Evolutionary conservation across 2,797 vertebrate genomes (phyloP).

Genomic region (Anabacerthia variegaticeps): DNA sequence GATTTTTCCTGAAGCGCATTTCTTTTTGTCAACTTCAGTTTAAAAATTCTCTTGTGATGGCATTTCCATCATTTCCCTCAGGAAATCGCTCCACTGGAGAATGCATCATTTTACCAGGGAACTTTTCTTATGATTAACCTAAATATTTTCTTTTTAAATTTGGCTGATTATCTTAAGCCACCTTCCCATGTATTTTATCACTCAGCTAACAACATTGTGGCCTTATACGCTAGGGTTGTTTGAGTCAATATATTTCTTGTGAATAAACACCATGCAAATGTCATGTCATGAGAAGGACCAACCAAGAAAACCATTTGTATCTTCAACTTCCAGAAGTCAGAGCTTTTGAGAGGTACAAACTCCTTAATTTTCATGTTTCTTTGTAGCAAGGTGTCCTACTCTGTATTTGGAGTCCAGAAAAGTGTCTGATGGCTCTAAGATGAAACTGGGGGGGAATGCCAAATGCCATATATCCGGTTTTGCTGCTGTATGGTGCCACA

Average conservation of each 20-base stretch:
- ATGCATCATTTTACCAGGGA: not conserved
- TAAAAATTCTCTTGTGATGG: not conserved
- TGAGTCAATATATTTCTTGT: not conserved
- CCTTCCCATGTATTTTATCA: not conserved
- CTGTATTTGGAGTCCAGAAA: not conserved
- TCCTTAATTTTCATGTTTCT: not conserved
- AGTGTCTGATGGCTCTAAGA: not conserved
- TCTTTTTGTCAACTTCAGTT: constrained; percentile 29
- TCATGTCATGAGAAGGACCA: not conserved
- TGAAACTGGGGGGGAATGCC: not conserved
- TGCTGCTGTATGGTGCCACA: not conserved
- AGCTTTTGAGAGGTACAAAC: not conserved
- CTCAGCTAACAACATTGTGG: not conserved
- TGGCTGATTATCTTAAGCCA: not conserved
- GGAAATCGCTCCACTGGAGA: not conserved
- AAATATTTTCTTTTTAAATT: not conserved
- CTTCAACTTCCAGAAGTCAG: not conserved
- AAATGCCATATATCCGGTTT: not conserved
- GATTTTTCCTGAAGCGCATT: constrained; percentile 13
- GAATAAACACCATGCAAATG: not conserved
- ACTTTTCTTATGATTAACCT: not conserved
- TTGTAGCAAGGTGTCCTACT: not conserved
- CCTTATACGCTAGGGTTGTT: not conserved
- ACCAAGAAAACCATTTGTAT: not conserved
- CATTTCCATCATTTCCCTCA: constrained; percentile 3